Evolutionary conservation across 2,888 invertebrate species (phyloP).

Genomic region (Drosophila prolongata): DNA sequence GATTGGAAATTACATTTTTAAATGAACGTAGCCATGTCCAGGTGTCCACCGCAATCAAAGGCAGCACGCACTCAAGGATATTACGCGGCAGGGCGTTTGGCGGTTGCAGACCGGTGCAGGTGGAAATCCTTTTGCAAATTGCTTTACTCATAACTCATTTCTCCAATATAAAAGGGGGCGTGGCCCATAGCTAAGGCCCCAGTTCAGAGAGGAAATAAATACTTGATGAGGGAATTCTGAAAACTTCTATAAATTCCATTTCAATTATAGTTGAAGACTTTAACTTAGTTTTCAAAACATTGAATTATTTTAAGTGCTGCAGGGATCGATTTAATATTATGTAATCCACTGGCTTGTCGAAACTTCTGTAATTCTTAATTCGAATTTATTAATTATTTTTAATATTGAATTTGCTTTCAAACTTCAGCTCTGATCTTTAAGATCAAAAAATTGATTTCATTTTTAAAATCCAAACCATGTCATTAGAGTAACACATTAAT

Average conservation of each 20-base stretch:
- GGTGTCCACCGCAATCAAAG: constrained; percentile 55
- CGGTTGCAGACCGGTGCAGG: constrained; percentile 40
- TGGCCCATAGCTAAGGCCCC: constrained; percentile 21
- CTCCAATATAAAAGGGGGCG: constrained; percentile 51
- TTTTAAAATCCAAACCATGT: no score
- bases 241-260: constrained; percentile 13
- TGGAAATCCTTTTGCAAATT: constrained; percentile 56
- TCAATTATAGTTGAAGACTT: constrained; percentile 8
- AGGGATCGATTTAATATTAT: not conserved
- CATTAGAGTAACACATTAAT: no score
- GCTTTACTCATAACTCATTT: constrained; percentile 53
- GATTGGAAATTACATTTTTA: constrained; percentile 62
- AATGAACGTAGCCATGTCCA: constrained; percentile 54
- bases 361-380: no score
- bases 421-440: no score
- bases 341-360: no score
- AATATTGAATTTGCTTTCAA: no score
- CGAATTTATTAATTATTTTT: no score
- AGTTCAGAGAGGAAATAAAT: constrained; percentile 36
- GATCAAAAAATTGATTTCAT: no score
- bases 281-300: not conserved
- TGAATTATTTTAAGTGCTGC: not conserved
- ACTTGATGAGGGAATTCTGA: constrained; percentile 34
- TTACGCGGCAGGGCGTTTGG: constrained; percentile 7
- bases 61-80: constrained; percentile 27